Evolutionary conservation across 2,888 invertebrate species (phyloP).

Genomic region (Tolmerus cingulatus): DNA sequence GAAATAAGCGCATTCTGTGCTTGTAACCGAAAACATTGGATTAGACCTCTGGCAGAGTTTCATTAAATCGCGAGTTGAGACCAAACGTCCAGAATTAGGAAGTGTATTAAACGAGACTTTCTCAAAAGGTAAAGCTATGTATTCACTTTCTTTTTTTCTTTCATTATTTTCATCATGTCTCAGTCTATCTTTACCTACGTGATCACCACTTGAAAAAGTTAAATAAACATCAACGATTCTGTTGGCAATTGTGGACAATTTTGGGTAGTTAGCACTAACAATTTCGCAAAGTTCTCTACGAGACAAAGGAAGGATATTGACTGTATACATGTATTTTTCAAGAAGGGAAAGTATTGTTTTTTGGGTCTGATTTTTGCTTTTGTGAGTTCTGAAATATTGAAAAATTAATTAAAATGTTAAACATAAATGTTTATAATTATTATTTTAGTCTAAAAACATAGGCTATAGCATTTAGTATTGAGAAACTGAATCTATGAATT

Average conservation of each 20-base stretch:
- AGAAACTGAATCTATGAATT: neutral
- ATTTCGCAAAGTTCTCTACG: conserved; percentile 78
- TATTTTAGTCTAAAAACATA: neutral
- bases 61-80: conserved; percentile 87
- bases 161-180: neutral
- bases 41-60: conserved; percentile 88
- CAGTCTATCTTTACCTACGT: conserved; percentile 54
- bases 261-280: conserved; percentile 73
- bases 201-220: conserved; percentile 78
- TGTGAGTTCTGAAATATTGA: conserved; percentile 56
- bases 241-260: conserved; percentile 74
- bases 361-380: conserved; percentile 59
- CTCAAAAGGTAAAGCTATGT: conserved; percentile 57
- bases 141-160: conserved; percentile 49
- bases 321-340: conserved; percentile 82
- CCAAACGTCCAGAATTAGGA: conserved; percentile 68
- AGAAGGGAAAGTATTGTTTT: conserved; percentile 74
- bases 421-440: neutral
- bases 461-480: neutral
- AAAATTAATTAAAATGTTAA: neutral
- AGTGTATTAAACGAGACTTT: conserved; percentile 52
- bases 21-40: conserved; percentile 76
- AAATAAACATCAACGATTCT: conserved; percentile 85
- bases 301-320: conserved; percentile 82
- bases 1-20: conserved; percentile 64